A percentile compares a stretch with the other conserved stretches of the same genome.
Evolutionary conservation across 2,797 vertebrate species (phyloP).

Genomic region (Gymnothorax reevesii): DNA sequence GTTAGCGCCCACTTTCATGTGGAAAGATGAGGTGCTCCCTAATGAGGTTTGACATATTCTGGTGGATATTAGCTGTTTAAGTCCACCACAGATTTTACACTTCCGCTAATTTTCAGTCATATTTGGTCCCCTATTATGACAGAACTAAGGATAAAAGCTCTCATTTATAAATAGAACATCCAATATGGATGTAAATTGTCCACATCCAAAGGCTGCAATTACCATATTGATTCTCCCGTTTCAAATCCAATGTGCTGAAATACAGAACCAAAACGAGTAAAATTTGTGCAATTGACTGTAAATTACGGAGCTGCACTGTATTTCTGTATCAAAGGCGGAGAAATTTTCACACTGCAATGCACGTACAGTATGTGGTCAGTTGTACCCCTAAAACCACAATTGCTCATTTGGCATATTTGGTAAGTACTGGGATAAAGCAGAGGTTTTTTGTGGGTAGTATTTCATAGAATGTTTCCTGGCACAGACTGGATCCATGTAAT

Average conservation of each 20-base stretch:
- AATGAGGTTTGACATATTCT: too few relatives aligned
- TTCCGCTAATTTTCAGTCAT: too few relatives aligned
- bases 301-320: neutral
- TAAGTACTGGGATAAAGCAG: neutral
- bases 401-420: neutral
- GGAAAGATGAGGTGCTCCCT: too few relatives aligned
- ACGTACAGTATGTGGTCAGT: too few relatives aligned
- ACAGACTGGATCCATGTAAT: neutral
- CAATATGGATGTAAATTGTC: neutral
- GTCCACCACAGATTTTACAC: too few relatives aligned
- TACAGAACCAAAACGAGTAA: neutral
- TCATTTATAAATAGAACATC: neutral
- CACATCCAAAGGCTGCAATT: too few relatives aligned
- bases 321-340: neutral
- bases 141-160: neutral
- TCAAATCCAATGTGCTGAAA: neutral
- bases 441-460: neutral
- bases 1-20: neutral
- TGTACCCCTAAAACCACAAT: neutral
- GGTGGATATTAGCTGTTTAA: too few relatives aligned
- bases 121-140: too few relatives aligned
- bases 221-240: neutral
- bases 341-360: neutral
- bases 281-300: neutral
- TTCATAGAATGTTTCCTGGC: neutral